Percentiles rank a stretch among this genome's conserved stretches.
Evolutionary conservation across 2,113 vertebrate genomes (phyloP).

Genomic region (Cyprichromis sp.): DNA sequence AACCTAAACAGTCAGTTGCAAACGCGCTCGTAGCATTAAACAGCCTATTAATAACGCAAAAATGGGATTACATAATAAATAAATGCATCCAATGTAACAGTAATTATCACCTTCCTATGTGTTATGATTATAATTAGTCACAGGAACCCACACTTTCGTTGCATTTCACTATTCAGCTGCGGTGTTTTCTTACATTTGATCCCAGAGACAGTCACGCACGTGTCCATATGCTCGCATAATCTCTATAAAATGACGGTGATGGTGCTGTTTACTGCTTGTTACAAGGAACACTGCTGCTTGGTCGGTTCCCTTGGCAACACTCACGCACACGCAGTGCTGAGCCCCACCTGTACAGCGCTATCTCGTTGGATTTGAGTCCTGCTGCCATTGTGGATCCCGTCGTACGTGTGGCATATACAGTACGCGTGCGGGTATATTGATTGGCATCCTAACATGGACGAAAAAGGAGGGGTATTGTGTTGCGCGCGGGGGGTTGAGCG

Average conservation of each 20-base stretch:
- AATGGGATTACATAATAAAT: not conserved
- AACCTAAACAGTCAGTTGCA: not conserved
- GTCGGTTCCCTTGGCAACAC: constrained; percentile 71
- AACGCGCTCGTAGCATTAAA: not conserved
- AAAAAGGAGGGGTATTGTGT: not conserved
- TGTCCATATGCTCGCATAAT: constrained; percentile 8
- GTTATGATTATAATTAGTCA: not conserved
- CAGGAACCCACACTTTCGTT: not conserved
- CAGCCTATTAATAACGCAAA: not conserved
- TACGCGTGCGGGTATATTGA: not conserved
- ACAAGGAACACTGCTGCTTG: constrained; percentile 51
- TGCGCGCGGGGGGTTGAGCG: not conserved
- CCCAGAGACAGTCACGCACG: not conserved
- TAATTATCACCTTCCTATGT: not conserved
- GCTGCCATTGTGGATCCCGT: constrained; percentile 15
- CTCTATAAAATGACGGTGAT: constrained; percentile 20
- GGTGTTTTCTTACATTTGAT: not conserved
- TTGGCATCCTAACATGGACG: not conserved
- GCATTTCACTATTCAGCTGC: not conserved
- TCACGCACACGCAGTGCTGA: constrained; percentile 29
- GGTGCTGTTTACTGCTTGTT: constrained; percentile 51
- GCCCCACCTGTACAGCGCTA: constrained; percentile 39
- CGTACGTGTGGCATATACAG: not conserved
- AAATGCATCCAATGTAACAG: not conserved
- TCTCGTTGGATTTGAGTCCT: constrained; percentile 12